Base-by-base conservation (phyloP, 35 echinoderm and acorn worm genomes). In the Amphiura filiformis region DNA sequence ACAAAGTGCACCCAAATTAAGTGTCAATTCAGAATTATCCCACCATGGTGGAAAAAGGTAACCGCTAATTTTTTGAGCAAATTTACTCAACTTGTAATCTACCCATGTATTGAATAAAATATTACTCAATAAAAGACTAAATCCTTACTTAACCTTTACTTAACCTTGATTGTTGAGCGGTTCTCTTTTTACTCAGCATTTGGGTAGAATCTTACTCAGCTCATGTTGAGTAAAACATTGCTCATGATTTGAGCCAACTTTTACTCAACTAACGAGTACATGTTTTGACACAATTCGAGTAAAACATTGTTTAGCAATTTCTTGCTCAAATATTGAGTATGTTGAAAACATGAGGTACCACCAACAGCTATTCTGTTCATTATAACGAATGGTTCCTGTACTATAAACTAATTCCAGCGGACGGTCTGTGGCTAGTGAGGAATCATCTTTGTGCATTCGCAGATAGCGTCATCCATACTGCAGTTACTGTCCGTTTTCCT, bases 181-280 rank as follows among this genome's bases (percentile, higher is more conserved):
- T 70, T 70, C 61, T 30, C 61, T 70, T 70, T 70, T 70, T 70
- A n/a, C 61, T 70, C 61, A 70, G 61, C 61, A 70, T 11, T 70
- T 70, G 61, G 61, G 28, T 70, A 70, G 61, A 70, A 30, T 3
- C 11, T 11, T 70, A 70, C 26, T 26, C 61, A 70, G 26, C 61
- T 70, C 61, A 70, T n/a, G 61, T 70, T 70, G 61, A 70, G 61
- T 70, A 70, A 70, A 70, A 18, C 2, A 4, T 15, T 70, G 9
- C 61, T 70, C 61, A 70, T 70, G 28, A 70, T 2, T 70, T 70
- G 61, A 15, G 44, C 44, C 44, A 52, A 52, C 4, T 70, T 18
- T 70, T 70, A n/a, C 61, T 70, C 61, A 70, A 70, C 28, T 70
- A 70, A 70, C 28, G 61, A 70, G 61, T 70, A 30, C 15, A 70